Percentiles rank a stretch among this genome's conserved stretches.
Evolutionary conservation across 2,113 vertebrate genomes (phyloP).

Genomic region (Dipodomys spectabilis): DNA sequence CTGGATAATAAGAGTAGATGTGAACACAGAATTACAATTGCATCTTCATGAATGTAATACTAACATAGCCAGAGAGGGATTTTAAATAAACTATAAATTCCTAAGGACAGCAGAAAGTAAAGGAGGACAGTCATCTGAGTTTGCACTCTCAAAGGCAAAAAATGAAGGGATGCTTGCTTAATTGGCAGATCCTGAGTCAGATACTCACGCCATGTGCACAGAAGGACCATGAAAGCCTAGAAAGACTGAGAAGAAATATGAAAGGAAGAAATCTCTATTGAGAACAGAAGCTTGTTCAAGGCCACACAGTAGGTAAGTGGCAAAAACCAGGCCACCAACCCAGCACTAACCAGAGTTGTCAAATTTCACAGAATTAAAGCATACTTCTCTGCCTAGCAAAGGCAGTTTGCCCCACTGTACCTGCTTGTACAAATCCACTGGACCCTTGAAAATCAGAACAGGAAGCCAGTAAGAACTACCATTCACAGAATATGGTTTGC

Average conservation of each 20-base stretch:
- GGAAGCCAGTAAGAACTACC: constrained; percentile 31
- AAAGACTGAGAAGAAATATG: neutral
- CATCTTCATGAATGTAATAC: neutral
- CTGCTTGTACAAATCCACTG: neutral
- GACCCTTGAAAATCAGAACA: constrained; percentile 16
- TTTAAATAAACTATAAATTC: constrained; percentile 2
- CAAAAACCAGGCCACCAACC: neutral
- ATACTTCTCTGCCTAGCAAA: neutral
- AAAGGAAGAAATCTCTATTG: neutral
- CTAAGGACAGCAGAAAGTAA: neutral
- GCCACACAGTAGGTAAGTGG: too few relatives aligned
- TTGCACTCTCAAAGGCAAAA: neutral
- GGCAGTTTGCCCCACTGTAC: neutral
- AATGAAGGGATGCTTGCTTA: neutral
- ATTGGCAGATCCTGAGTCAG: neutral
- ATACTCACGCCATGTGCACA: neutral
- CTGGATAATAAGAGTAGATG: neutral
- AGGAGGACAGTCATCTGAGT: neutral
- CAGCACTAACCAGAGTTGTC: neutral
- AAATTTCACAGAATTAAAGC: neutral
- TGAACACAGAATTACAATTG: neutral
- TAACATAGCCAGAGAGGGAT: neutral
- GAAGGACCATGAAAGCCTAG: neutral
- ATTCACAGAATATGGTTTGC: constrained; percentile 37
- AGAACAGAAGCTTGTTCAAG: neutral